Evolutionary conservation across 1,140 invertebrate genomes (phyloP).

Genomic region (Ooceraea biroi): DNA sequence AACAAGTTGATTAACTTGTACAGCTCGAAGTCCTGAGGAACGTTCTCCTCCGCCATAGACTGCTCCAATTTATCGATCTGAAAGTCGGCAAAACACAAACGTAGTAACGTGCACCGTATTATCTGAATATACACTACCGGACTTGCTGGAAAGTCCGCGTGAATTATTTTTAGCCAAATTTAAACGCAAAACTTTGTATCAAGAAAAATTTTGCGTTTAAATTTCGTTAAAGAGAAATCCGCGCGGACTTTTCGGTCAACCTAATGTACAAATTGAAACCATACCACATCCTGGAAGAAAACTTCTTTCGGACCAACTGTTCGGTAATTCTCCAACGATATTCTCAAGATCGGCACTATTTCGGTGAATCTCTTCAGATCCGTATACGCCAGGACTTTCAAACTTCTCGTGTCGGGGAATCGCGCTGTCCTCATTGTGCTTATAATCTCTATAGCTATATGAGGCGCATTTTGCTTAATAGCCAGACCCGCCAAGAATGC

Average conservation of each 20-base stretch:
- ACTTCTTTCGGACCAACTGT: slow-evolving; percentile 85
- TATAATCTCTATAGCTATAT: slow-evolving; percentile 90
- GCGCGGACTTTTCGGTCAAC: too few relatives aligned
- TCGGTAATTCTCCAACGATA: slow-evolving; percentile 87
- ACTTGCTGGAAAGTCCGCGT: too few relatives aligned
- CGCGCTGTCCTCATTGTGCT: slow-evolving; percentile 84
- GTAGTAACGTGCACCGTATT: slow-evolving; percentile 10
- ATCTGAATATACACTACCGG: too few relatives aligned
- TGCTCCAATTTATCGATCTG: slow-evolving; percentile 84
- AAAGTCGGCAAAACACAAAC: slow-evolving; percentile 63
- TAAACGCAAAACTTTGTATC: too few relatives aligned
- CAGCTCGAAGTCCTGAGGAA: slow-evolving; percentile 83
- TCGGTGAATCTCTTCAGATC: slow-evolving; percentile 89
- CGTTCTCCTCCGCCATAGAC: slow-evolving; percentile 77
- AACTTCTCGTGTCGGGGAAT: slow-evolving; percentile 90
- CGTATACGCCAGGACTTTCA: slow-evolving; percentile 89
- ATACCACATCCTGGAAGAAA: slow-evolving; percentile 86
- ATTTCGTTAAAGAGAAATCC: too few relatives aligned
- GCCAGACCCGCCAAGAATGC: slow-evolving; percentile 89
- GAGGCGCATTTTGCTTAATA: slow-evolving; percentile 89
- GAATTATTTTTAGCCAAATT: too few relatives aligned
- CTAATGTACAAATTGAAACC: slow-evolving; percentile 30
- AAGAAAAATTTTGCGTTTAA: too few relatives aligned
- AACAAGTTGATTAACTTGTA: slow-evolving; percentile 73
- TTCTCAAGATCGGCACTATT: slow-evolving; percentile 88